A percentile compares a stretch with the other conserved stretches of the same genome.
phyloP scores from a whole-genome alignment of 2,113 vertebrate species.

The Abramis brama region DNA sequence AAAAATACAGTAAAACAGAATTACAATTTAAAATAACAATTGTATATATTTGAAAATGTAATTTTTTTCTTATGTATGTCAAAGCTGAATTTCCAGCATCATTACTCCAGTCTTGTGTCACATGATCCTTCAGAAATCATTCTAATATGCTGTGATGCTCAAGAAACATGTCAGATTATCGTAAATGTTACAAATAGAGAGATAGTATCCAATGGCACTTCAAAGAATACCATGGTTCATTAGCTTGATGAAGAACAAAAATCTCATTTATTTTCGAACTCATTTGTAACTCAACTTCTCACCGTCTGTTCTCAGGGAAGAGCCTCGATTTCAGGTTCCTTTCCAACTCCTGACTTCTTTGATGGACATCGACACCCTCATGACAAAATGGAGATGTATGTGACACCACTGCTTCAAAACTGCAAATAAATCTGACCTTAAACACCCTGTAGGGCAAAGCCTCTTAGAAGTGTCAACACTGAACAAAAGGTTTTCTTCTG shows the following conservation, averaged over 20 bases:
- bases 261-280: not conserved
- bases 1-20: too few relatives aligned
- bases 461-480: not conserved
- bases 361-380: conserved; percentile 92
- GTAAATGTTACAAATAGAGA: not conserved
- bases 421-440: not conserved
- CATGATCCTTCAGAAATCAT: not conserved
- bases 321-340: conserved; percentile 95
- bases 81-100: not conserved
- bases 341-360: conserved; percentile 93
- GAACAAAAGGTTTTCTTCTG: not conserved
- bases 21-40: too few relatives aligned
- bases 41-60: too few relatives aligned
- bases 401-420: conserved; percentile 35
- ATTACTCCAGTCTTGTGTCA: not conserved
- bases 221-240: not conserved
- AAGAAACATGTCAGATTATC: not conserved
- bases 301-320: conserved; percentile 78
- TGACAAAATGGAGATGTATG: conserved; percentile 99
- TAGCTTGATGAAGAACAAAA: not conserved
- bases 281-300: not conserved
- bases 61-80: too few relatives aligned
- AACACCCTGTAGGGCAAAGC: not conserved
- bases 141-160: not conserved
- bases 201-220: not conserved